phyloP scores from a whole-genome alignment of 2,113 vertebrate genomes.

The Myotis brandtii region DNA sequence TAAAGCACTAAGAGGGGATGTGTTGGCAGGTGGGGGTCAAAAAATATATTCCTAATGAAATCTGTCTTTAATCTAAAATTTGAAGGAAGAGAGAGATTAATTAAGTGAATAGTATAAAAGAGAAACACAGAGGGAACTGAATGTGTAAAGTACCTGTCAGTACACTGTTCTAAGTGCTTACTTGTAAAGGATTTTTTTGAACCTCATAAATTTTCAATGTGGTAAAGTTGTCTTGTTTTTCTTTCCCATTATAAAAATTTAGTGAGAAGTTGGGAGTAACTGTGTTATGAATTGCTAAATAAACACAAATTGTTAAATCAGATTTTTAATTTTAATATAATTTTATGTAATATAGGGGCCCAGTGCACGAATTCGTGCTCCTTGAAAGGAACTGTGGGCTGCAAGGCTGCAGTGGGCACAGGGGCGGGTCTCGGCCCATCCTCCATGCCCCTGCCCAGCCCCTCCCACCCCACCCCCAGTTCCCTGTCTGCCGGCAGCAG shows the following conservation, averaged over 20 bases:
- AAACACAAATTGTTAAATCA: constrained; percentile 27
- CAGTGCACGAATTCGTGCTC: too few relatives aligned
- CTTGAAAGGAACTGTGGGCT: too few relatives aligned
- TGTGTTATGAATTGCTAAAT: not conserved
- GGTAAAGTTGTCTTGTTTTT: not conserved
- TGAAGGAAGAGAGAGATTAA: not conserved
- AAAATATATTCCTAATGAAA: not conserved
- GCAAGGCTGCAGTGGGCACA: too few relatives aligned
- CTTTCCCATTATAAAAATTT: not conserved
- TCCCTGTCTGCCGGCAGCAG: too few relatives aligned
- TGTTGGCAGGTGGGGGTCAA: not conserved
- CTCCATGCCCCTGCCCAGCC: too few relatives aligned
- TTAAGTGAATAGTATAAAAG: not conserved
- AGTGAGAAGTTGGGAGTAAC: not conserved
- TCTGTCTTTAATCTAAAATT: not conserved
- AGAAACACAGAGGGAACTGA: not conserved
- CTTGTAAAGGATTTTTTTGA: not conserved
- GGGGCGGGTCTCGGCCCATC: too few relatives aligned
- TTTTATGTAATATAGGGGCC: not conserved
- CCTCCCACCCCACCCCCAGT: too few relatives aligned
- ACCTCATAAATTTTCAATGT: not conserved
- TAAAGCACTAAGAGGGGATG: not conserved
- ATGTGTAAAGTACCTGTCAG: not conserved
- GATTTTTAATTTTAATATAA: constrained; percentile 21
- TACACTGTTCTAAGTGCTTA: not conserved